Conservation (phyloP, 2,113 vertebrate genomes). For the Poeciliopsis prolifica region DNA sequence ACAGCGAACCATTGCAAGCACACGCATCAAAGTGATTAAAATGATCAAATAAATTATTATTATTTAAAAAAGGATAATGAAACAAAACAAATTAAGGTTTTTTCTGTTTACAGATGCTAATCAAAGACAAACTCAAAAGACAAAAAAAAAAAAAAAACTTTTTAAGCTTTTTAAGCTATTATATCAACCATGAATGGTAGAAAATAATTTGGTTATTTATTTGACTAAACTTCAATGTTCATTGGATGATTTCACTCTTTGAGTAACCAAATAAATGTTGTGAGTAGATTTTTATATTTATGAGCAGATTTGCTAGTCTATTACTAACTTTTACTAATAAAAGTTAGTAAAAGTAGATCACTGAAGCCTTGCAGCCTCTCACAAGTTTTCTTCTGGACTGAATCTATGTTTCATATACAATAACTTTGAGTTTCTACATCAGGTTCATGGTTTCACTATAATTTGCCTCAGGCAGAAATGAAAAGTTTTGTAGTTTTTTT, state of each 20-base stretch:
- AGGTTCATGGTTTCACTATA: slow-evolving; percentile 53
- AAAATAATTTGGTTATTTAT: background rate
- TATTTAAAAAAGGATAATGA: no score
- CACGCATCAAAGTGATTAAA: no score
- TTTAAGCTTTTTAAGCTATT: no score
- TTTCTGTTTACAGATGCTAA: no score
- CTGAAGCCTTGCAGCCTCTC: slow-evolving; percentile 14
- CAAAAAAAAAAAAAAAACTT: no score
- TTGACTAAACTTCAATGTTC: background rate
- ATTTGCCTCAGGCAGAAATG: slow-evolving; percentile 66
- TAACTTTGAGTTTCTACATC: slow-evolving; percentile 47
- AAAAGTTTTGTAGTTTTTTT: slow-evolving; percentile 71
- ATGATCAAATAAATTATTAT: no score
- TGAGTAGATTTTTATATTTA: background rate
- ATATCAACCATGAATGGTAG: background rate
- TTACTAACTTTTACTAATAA: background rate
- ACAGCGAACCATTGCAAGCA: no score
- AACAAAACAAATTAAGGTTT: no score
- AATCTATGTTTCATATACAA: slow-evolving; percentile 56
- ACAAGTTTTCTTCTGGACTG: slow-evolving; percentile 36
- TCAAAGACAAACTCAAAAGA: no score
- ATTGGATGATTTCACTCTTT: background rate
- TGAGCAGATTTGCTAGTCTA: background rate
- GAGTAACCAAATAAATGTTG: background rate
- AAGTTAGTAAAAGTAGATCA: slow-evolving; percentile 22